Base-by-base conservation (phyloP, 1,140 invertebrate species). In the Brachystomella parvula region DNA sequence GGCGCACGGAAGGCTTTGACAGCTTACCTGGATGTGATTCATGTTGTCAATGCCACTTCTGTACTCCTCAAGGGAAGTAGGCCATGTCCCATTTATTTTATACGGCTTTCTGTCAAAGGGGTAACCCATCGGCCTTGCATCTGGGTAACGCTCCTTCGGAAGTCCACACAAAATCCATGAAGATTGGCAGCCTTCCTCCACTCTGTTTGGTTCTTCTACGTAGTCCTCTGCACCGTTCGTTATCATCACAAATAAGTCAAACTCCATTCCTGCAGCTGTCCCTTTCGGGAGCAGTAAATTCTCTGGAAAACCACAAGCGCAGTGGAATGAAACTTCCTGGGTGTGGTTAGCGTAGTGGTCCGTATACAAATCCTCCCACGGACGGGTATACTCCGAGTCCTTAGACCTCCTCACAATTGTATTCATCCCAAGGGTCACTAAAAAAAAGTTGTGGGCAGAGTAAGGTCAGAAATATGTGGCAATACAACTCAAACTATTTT, bases 271-370 rank as follows among this genome's bases (percentile, higher is more conserved):
- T 66, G 83, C 81, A 2, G 81, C 76, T 2, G 76, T 84, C 29
- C 90, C 90, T 76, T 86, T 88, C 0, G 89, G 86, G 31, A 90
- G 75, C 0, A 93, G 80, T 85, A 92, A 85, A 75, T 93, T 88
- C 57, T 90, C 84, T 1, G 90, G 90, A 89, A 89, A 92, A 56
- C 90, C 90, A 75, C 89, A 92, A 39, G 89, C 89, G 77, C 90
- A 92, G 33, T 63, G 19, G 6, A n/a, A 2, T 21, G 12, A 21
- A 28, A 9, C 3, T 29, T n/a, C 2, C 12, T 3, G 47, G 1
- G 21, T 30, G 2, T n/a, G n/a, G 19, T 47, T 29, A 47, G 44
- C 29, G 29, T 63, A n/a, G 33, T 44, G 30, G 9, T 49, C 47
- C 12, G n/a, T n/a, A n/a, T n/a, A n/a, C 17, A 63, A n/a, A 31